Evolutionary conservation across 2,113 vertebrate species (phyloP), one percentile per base, ranked within the genome.

Genomic region (Puntigrus tetrazona): DNA sequence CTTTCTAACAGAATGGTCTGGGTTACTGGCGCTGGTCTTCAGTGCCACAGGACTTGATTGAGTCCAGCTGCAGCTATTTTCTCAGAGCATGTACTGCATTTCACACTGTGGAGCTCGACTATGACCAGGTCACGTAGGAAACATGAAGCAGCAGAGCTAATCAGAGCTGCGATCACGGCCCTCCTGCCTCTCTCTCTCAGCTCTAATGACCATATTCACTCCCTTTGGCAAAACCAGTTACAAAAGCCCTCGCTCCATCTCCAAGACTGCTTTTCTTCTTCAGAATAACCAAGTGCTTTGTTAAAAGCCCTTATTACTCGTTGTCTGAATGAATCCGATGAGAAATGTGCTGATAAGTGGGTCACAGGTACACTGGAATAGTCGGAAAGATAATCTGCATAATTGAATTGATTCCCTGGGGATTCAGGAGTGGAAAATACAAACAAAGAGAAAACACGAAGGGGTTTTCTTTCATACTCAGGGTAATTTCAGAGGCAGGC

Each of bases 81-180:
- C 73, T 34, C 27, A 52, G 38, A 2, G 31, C 2, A 3, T 76
- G 57, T 47, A 14, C 14, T 70, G 61, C 20, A 16, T 85, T 59
- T 70, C 65, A 86, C 63, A n/a, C 84, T 84, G 81, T 70, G 50
- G 80, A 61, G 77, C 50, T 84, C 52, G 47, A 25, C 65, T 72
- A 43, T 61, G 78, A 76, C 61, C 69, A 83, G 81, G 81, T 81
- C 87, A 88, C 57, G 70, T 69, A 73, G 78, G 81, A 84, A 81
- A 77, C 77, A 63, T 78, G 74, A 63, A 83, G 77, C 36, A 84
- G 84, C 63, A 80, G 76, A 84, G 45, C 69, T 86, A 88, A 88
- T 88, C 85, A 84, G 78, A 81, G 34, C 52, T 84, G 87, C 41
- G 81, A 82, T 88, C 78, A 81, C 78, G 72, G 41, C 76, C 70